These are phyloP conservation scores for Gnatocerus cornutus DNA, from an alignment of 2,888 invertebrate genomes.

Conservation along the genomic window DNA sequence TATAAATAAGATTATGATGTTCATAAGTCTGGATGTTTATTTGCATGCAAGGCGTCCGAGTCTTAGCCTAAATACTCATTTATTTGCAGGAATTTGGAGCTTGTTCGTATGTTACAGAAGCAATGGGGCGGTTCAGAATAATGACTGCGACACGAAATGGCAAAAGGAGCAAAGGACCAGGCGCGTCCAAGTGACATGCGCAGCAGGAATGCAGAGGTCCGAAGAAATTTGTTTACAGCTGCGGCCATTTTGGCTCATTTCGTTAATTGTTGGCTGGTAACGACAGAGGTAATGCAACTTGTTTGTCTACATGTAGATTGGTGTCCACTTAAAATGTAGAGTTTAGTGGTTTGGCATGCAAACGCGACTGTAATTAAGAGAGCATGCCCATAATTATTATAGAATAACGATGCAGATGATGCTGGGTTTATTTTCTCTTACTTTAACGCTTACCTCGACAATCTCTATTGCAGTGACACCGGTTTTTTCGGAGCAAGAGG, in stretches of 20 bases:
- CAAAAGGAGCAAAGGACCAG: slow-evolving; percentile 53
- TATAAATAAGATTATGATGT: slow-evolving; percentile 59
- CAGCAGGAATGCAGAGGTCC: slow-evolving; percentile 54
- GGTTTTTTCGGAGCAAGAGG: slow-evolving; percentile 1
- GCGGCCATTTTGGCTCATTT: slow-evolving; percentile 63
- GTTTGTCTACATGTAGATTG: slow-evolving; percentile 34
- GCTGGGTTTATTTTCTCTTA: slow-evolving; percentile 15
- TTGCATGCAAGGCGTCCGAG: slow-evolving; percentile 55
- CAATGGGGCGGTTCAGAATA: slow-evolving; percentile 62
- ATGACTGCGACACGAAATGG: slow-evolving; percentile 62
- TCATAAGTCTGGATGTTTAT: slow-evolving; percentile 61
- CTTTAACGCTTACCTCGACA: slow-evolving; percentile 28
- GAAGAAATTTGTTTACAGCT: slow-evolving; percentile 55
- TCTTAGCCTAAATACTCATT: slow-evolving; percentile 60
- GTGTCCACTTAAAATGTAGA: slow-evolving; percentile 42
- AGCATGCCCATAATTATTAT: slow-evolving; percentile 28
- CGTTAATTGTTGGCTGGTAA: slow-evolving; percentile 59
- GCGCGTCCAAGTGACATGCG: slow-evolving; percentile 46
- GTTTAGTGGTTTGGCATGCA: slow-evolving; percentile 44
- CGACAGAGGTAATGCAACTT: slow-evolving; percentile 53
- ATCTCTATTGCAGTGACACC: not conserved
- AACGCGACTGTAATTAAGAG: slow-evolving; percentile 31
- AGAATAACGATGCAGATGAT: slow-evolving; percentile 22
- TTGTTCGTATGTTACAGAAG: slow-evolving; percentile 52
- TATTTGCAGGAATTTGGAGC: slow-evolving; percentile 61